Conservation (phyloP, 2,888 invertebrate genomes). For the Chromoteleia sp. region DNA sequence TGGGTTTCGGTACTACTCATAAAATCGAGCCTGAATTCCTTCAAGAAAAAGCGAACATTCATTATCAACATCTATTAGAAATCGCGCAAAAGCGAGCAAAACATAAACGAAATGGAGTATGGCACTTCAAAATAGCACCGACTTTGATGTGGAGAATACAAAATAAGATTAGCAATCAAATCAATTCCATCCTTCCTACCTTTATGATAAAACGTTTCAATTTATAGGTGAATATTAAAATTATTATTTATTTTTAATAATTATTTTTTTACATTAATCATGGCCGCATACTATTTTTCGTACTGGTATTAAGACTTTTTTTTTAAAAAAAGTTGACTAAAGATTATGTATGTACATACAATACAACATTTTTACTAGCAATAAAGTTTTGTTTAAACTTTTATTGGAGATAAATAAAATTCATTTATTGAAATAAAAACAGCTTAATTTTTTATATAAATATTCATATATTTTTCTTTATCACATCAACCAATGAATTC, state of each 20-base stretch:
- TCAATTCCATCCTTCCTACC: constrained; percentile 73
- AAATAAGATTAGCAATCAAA: constrained; percentile 72
- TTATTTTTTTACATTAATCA: not conserved
- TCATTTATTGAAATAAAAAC: not conserved
- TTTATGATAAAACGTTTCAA: constrained; percentile 71
- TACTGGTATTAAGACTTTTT: too few relatives aligned
- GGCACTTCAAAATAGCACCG: constrained; percentile 84
- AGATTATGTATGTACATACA: not conserved
- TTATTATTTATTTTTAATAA: constrained; percentile 6
- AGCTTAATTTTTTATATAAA: constrained; percentile 33
- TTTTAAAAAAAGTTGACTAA: too few relatives aligned
- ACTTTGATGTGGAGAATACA: constrained; percentile 80
- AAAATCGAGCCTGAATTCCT: constrained; percentile 76
- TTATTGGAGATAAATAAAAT: not conserved
- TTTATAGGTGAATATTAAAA: not conserved
- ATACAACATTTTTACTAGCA: not conserved
- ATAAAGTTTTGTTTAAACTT: not conserved
- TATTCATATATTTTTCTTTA: constrained; percentile 48
- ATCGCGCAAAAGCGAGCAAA: constrained; percentile 85
- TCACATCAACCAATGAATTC: constrained; percentile 47
- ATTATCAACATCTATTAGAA: constrained; percentile 84
- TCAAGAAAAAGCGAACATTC: constrained; percentile 78
- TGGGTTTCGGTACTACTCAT: constrained; percentile 82
- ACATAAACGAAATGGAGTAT: constrained; percentile 85
- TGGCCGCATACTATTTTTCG: not conserved